Evolutionary conservation across 1,140 invertebrate genomes (phyloP), one percentile per base, ranked within the genome.

Genomic region (Pteromalus puparum): DNA sequence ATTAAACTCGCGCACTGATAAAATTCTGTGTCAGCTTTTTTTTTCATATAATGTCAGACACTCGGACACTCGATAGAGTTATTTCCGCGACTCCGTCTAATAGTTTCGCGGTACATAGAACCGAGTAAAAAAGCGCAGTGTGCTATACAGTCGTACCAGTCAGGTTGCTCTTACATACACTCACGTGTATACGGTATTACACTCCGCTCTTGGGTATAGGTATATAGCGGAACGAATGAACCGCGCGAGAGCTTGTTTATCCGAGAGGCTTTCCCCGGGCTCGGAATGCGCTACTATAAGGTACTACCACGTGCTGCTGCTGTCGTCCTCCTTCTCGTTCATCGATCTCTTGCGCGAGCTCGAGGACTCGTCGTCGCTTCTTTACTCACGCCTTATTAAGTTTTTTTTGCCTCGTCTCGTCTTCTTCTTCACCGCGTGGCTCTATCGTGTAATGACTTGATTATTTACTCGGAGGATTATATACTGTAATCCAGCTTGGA

Each of bases 201-300:
- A 30, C 46, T 38, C 28, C 30, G 15, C 12, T 18, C 18, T n/a
- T n/a, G n/a, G n/a, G n/a, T n/a, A n/a, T n/a, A n/a, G n/a, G 15
- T 34, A 3, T 28, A 65, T 67, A 18, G 78, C 38, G 34, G 48
- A 77, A 87, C 83, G 72, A 61, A 86, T 81, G 79, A 38, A 86
- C 85, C 80, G 42, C n/a, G n/a, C n/a, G 24, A 18, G 9, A 73
- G 85, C 53, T 85, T 87, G 88, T 87, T 87, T 89, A 87, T 89
- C 82, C 85, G 87, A 90, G 89, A 90, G 89, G 90, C 90, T 90
- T 90, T 90, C 90, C 90, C 90, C 88, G 81, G 68, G 87, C 81
- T 89, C 85, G 90, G 90, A 90, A 90, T 90, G 89, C 86, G 88
- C 87, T 87, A 87, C 85, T 87, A 42, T 42, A 42, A 42, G 53